phyloP scores from a whole-genome alignment of 1,140 invertebrate species.

The Diorhabda carinulata region DNA sequence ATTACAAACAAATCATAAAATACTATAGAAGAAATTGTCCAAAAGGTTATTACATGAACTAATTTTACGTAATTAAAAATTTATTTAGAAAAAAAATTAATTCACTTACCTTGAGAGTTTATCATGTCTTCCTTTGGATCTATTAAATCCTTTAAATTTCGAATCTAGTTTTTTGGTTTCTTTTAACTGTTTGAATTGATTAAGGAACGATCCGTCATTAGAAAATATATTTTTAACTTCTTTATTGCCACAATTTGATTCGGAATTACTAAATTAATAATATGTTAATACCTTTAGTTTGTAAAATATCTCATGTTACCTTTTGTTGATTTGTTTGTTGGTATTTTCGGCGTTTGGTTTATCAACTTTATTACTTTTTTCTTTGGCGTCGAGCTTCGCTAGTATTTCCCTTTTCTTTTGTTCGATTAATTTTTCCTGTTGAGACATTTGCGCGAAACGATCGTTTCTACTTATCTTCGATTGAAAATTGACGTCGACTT shows the following conservation, averaged over 20 bases:
- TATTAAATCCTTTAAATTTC: slow-evolving; percentile 41
- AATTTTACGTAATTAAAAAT: no score
- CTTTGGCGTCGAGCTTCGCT: slow-evolving; percentile 59
- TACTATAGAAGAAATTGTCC: no score
- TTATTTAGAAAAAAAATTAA: not conserved
- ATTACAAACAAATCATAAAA: no score
- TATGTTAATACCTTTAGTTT: not conserved
- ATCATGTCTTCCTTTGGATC: slow-evolving; percentile 41
- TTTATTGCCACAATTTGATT: not conserved
- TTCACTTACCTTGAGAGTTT: slow-evolving; percentile 6
- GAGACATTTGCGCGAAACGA: slow-evolving; percentile 71
- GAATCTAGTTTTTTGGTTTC: slow-evolving; percentile 46
- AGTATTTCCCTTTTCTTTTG: slow-evolving; percentile 73
- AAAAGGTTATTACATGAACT: no score
- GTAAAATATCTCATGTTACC: not conserved
- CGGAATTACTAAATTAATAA: slow-evolving; percentile 16
- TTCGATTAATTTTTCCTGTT: slow-evolving; percentile 76
- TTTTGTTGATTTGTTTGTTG: not conserved
- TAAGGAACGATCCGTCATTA: slow-evolving; percentile 78
- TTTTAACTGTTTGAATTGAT: slow-evolving; percentile 70
- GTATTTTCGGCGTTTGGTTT: slow-evolving; percentile 26
- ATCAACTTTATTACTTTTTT: slow-evolving; percentile 48
- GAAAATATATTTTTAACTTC: slow-evolving; percentile 62
- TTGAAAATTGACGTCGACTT: slow-evolving; percentile 46
- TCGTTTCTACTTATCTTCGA: slow-evolving; percentile 59